Evolutionary conservation across 35 echinoderm and acorn worm genomes (phyloP), one percentile per base, ranked within the genome.

Genomic region (Nesometra sesokonis): DNA sequence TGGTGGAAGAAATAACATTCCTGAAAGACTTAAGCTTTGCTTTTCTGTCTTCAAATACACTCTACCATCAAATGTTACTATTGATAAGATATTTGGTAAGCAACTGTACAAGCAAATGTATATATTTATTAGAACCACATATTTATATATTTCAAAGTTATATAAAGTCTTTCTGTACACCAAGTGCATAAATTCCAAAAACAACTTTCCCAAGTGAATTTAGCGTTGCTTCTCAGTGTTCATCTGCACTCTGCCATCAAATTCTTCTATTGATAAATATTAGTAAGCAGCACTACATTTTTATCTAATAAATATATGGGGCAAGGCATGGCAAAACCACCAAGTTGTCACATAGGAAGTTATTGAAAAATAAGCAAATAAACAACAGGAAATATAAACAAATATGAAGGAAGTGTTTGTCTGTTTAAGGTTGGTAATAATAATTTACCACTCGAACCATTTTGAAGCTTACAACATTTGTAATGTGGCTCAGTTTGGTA

Each of bases 21-120:
- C 91, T 85, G 89, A 97, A 77, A 86, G 95, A 84, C 89, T 93
- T 36, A 93, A 97, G 46, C 88, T 89, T 76, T 89, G 93, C 84
- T 93, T 93, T 78, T 91, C 31, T 30, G 86, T 93, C 77, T 97
- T 97, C 84, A 97, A 97, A 36, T 97, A 92, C 77, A 97, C 95
- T 27, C 92, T 97, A 34, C 95, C 95, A 13, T 88, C 90, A 27
- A 97, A 97, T 88, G 89, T 89, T 11, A 93, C 95, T 13, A 97
- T 97, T 87, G 95, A 97, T 31, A 97, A 91, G 84, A 93, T 97
- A 80, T 97, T 97, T 93, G 92, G 95, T 97, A 76, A 35, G 39
- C 30, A 67, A 19, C 52, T 11, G 23, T 27, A 67, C 23, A 81
- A 81, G 39, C 30, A 67, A 19, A 5, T 11, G 23, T 27, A 67